Evolutionary conservation across 2,888 invertebrate genomes (phyloP), one percentile per base, ranked within the genome.

Genomic region (Margaritifera margaritifera): DNA sequence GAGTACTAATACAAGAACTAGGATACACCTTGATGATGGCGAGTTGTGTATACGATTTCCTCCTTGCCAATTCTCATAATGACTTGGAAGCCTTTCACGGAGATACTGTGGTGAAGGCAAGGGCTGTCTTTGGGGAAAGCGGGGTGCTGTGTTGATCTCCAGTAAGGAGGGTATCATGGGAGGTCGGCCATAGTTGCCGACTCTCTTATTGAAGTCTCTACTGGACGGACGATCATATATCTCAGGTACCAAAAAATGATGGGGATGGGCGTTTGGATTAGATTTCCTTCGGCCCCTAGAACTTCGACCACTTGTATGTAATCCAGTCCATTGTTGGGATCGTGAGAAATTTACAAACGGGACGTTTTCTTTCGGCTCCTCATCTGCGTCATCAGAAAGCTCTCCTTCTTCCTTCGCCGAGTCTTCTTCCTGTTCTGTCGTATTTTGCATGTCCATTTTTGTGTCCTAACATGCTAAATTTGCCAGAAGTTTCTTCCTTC

Each of bases 371-470:
- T 51, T 57, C 4, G 27, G 19, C 20, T 68, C 59, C n/a, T 67
- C 71, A 15, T 78, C 79, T 20, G 81, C 84, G 22, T 84, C 84
- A 52, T 83, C 83, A 24, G 80, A 79, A 18, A 84, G 64, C 69
- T 84, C 82, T 3, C 82, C 82, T 68, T 84, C 84, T 74, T 82
- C 84, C 66, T 83, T 83, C 18, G 62, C 63, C 20, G 68, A 73
- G 27, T 69, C 66, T 8, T 56, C 51, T 27, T 67, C 22, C 42
- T 18, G 31, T 67, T 55, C 22, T 42, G 42, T 56, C 56, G 50
- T 42, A 15, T 42, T 42, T 42, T 11, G 11, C 2, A 42, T 42
- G 15, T 42, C 42, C 42, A 42, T 42, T 42, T 6, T 11, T 42
- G 15, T 42, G 11, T 42, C 42, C 42, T 15, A 42, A 42, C 42